Evolutionary conservation across 2,797 vertebrate genomes (phyloP), one percentile per base, ranked within the genome.

Genomic region (Danio kyathit): DNA sequence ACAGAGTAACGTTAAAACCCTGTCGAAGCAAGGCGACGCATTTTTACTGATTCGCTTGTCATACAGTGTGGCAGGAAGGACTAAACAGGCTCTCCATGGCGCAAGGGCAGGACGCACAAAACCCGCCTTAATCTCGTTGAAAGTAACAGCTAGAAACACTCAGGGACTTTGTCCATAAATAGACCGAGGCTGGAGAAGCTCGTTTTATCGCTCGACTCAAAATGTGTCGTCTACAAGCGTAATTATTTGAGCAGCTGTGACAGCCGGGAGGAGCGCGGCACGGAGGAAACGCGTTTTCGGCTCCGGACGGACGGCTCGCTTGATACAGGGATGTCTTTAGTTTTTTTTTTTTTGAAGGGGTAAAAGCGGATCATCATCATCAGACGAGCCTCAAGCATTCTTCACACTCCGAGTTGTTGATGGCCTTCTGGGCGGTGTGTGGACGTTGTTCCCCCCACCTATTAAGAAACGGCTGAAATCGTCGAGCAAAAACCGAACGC

Each of bases 81-180:
- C 82, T 17, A n/a, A 61, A 64, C 19, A 65, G 43, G 44, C 16
- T 77, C 51, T 65, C 67, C 38, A 7, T 57, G 49, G 70, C 78
- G 69, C 78, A 57, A 70, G 73, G 65, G 57, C 74, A 52, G 64
- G 57, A 71, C 66, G 80, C 73, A 48, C 64, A 61, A 61, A 76
- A 76, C 65, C 57, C 67, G 64, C 60, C 80, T 77, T 81, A 49
- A 77, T 76, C 78, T 84, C 74, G 17, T 57, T 40, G 54, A 76
- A 60, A 73, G n/a, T 19, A 60, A 48, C 83, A 38, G 84, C 65
- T 81, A 89, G 85, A 48, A 84, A 81, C 77, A 82, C 84, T 84
- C 77, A 41, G 87, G 63, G 71, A 80, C 77, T 89, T 90, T 90
- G 84, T 91, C 91, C 90, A 84, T 91, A 93, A 93, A 93, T 91